A percentile compares a stretch with the other conserved stretches of the same genome.
Conservation (phyloP, 2,113 vertebrate genomes). For the Steatornis caripensis region DNA sequence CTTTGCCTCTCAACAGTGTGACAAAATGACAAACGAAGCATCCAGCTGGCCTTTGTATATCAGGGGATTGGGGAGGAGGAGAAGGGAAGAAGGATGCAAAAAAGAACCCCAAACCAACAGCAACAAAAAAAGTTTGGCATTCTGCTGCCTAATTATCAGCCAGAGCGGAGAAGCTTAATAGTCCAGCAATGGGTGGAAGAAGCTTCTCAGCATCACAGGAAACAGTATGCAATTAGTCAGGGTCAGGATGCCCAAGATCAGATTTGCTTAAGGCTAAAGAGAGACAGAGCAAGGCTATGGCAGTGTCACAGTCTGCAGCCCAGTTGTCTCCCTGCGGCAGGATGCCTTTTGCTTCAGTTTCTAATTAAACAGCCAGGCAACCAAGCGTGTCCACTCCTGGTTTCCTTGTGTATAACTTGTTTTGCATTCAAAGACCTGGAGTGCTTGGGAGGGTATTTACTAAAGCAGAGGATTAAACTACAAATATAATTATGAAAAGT, state of each 20-base stretch:
- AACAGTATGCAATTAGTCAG: slow-evolving; percentile 54
- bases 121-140: neutral
- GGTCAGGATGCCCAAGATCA: slow-evolving; percentile 44
- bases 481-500: neutral
- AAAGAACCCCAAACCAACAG: neutral
- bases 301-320: neutral
- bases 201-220: slow-evolving; percentile 30
- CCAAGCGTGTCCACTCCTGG: neutral
- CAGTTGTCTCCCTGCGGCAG: neutral
- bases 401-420: neutral
- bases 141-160: slow-evolving; percentile 37
- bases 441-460: neutral
- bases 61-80: neutral
- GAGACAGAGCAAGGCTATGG: slow-evolving; percentile 4
- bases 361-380: slow-evolving; percentile 49
- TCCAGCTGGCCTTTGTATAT: neutral
- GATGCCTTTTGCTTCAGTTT: slow-evolving; percentile 16
- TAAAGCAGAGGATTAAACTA: neutral
- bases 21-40: slow-evolving; percentile 27
- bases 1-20: neutral
- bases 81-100: neutral
- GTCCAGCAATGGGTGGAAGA: slow-evolving; percentile 15
- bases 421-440: neutral
- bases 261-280: slow-evolving; percentile 41
- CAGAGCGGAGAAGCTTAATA: neutral